Evolutionary conservation across 2,888 invertebrate genomes (phyloP).

Genomic region (Mythimna vitellina): DNA sequence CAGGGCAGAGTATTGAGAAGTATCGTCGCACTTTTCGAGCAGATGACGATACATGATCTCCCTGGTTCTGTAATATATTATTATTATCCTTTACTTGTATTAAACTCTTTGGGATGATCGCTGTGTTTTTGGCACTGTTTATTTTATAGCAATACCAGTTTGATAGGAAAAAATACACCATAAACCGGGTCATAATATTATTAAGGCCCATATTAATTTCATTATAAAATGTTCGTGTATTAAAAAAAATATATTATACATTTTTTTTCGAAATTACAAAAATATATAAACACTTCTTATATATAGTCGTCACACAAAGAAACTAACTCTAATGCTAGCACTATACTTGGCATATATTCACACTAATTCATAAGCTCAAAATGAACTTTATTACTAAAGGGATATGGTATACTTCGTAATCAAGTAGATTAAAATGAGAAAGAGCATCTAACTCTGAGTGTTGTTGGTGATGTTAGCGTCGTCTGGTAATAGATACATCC

Average conservation of each 20-base stretch:
- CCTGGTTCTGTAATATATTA: no score
- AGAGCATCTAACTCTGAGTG: neutral
- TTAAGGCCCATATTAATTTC: neutral
- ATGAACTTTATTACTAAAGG: neutral
- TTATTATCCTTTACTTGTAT: no score
- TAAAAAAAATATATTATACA: no score
- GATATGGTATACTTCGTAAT: neutral
- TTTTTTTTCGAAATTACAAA: neutral
- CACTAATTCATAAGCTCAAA: neutral
- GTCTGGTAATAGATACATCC: neutral
- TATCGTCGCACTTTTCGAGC: neutral
- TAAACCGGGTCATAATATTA: no score
- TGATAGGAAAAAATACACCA: no score
- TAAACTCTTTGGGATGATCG: no score
- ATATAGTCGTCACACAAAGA: neutral
- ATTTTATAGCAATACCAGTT: neutral
- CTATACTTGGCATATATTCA: neutral
- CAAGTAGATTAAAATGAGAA: neutral
- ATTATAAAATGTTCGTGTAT: neutral
- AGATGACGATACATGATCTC: neutral
- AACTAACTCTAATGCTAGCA: neutral
- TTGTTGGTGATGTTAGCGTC: no score
- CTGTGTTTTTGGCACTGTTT: no score
- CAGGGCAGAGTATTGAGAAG: neutral
- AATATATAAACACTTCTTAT: neutral